Evolutionary conservation across 2,113 vertebrate genomes (phyloP).

Genomic region (Trichomycterus rosablanca): DNA sequence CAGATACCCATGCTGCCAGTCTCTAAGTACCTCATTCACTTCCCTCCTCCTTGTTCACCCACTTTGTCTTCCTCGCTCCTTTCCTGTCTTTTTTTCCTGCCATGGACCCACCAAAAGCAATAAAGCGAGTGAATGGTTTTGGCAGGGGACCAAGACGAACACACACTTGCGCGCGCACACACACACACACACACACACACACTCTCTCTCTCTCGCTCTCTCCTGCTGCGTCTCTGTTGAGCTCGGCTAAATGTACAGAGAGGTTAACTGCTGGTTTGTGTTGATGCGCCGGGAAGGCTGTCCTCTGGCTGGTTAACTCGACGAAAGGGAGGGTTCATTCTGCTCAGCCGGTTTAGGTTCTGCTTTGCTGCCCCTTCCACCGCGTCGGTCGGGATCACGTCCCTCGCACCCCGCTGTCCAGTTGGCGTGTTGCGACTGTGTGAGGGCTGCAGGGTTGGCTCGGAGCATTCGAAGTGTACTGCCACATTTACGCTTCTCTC

Average conservation of each 20-base stretch:
- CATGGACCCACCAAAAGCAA: conserved; percentile 61
- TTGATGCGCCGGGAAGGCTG: conserved; percentile 33
- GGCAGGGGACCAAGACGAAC: conserved; percentile 19
- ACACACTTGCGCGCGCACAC: no score
- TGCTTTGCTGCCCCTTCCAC: conserved; percentile 1
- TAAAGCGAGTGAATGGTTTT: conserved; percentile 56
- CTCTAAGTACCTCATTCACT: conserved; percentile 42
- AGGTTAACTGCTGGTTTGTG: conserved; percentile 58
- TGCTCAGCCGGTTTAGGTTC: conserved; percentile 40
- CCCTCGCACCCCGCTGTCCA: conserved; percentile 21
- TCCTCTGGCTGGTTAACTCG: conserved; percentile 47
- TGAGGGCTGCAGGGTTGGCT: conserved; percentile 22
- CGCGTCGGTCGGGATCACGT: no score
- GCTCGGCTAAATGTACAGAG: conserved; percentile 68
- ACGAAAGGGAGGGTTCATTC: conserved; percentile 21
- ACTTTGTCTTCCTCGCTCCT: conserved; percentile 43
- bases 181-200: conserved; percentile 9
- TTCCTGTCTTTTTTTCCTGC: conserved; percentile 15
- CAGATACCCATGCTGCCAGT: conserved; percentile 27
- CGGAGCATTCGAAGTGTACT: conserved; percentile 37
- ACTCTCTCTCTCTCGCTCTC: conserved; percentile 34
- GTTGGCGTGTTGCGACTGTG: conserved; percentile 15
- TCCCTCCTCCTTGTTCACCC: conserved; percentile 44
- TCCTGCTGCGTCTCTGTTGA: conserved; percentile 62
- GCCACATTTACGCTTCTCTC: conserved; percentile 24